A percentile compares a stretch with the other conserved stretches of the same genome.
phyloP scores from a whole-genome alignment of 2,113 vertebrate species.

The Corydoras maculifer region DNA sequence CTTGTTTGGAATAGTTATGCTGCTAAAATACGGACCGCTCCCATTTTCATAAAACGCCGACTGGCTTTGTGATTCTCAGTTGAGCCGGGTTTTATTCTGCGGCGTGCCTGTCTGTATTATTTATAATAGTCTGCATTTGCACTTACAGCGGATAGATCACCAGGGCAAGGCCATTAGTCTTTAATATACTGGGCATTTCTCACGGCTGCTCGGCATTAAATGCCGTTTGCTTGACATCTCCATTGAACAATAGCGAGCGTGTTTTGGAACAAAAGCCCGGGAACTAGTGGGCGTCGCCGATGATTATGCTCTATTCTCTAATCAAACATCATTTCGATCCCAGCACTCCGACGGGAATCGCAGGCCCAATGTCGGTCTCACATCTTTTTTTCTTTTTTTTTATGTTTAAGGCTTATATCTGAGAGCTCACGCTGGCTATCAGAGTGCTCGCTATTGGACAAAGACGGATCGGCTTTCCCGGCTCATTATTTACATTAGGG shows the following conservation, averaged over 20 bases:
- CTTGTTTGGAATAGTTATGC: not conserved
- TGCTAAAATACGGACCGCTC: constrained; percentile 9
- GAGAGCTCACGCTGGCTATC: constrained; percentile 48
- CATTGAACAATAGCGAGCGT: constrained; percentile 52
- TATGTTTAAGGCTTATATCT: constrained; percentile 46
- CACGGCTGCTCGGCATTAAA: constrained; percentile 62
- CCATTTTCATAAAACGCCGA: not conserved
- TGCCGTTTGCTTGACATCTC: constrained; percentile 56
- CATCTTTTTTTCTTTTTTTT: constrained; percentile 47
- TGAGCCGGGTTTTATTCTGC: constrained; percentile 26
- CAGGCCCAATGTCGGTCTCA: constrained; percentile 45
- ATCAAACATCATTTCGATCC: constrained; percentile 28
- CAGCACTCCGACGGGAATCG: constrained; percentile 34
- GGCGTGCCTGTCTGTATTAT: constrained; percentile 42
- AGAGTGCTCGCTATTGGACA: constrained; percentile 42
- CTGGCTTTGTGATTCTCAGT: constrained; percentile 29
- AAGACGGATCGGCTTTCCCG: constrained; percentile 51
- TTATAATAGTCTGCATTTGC: constrained; percentile 61
- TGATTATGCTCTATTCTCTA: not conserved
- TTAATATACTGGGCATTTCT: constrained; percentile 63
- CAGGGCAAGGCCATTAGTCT: constrained; percentile 58
- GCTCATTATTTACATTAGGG: constrained; percentile 55
- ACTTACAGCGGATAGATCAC: constrained; percentile 52
- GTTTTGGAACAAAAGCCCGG: not conserved
- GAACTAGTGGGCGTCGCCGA: not conserved